A percentile compares a stretch with the other conserved stretches of the same genome.
Evolutionary conservation across 2,888 invertebrate species (phyloP).

Genomic region (Parthenolecanium corni): DNA sequence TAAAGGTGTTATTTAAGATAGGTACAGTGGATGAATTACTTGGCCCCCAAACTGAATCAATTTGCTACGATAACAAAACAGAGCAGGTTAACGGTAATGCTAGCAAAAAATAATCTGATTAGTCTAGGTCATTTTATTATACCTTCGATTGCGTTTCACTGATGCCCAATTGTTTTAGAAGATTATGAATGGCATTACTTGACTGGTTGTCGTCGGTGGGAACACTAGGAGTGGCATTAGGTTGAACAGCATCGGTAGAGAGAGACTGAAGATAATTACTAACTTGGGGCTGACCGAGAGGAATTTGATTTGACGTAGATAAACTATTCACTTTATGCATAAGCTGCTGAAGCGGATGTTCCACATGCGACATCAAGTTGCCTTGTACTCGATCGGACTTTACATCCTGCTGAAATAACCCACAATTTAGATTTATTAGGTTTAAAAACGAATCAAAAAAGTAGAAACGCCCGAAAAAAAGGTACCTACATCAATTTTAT

Average conservation of each 20-base stretch:
- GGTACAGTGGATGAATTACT: conserved; percentile 2
- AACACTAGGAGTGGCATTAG: background rate
- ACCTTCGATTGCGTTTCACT: conserved; percentile 29
- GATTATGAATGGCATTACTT: conserved; percentile 12
- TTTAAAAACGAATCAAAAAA: too few relatives aligned
- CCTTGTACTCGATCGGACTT: conserved; percentile 4
- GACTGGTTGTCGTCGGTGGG: background rate
- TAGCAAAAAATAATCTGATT: background rate
- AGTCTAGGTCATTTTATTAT: too few relatives aligned
- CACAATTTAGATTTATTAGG: too few relatives aligned
- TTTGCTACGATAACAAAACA: background rate
- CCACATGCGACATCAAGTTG: background rate
- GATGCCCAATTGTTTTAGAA: conserved; percentile 29
- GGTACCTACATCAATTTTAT: too few relatives aligned
- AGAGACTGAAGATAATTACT: background rate
- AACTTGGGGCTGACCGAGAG: background rate
- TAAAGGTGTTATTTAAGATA: conserved; percentile 11
- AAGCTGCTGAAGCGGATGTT: conserved; percentile 14
- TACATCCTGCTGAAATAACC: background rate
- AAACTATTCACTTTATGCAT: conserved; percentile 7
- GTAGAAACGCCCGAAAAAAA: too few relatives aligned
- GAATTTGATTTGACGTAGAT: background rate
- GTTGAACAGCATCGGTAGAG: background rate
- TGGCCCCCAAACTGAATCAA: conserved; percentile 18
- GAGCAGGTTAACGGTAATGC: background rate